Conservation (phyloP, 2,888 invertebrate species). For the Onchidella celtica region DNA sequence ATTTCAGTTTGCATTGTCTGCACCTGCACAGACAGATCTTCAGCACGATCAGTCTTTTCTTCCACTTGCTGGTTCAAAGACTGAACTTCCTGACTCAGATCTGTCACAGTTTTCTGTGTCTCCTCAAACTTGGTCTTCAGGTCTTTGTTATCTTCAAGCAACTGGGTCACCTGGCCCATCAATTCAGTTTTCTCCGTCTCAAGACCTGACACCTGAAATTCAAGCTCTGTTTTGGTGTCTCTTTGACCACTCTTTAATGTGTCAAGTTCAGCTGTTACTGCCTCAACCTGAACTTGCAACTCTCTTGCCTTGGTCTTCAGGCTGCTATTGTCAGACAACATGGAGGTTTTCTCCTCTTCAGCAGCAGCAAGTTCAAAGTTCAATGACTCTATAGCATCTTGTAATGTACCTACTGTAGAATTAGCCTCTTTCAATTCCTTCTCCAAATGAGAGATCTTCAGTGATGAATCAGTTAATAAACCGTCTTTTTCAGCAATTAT, state of each 20-base stretch:
- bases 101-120: background rate
- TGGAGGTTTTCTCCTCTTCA: conserved; percentile 57
- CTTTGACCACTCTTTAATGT: background rate
- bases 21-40: conserved; percentile 7
- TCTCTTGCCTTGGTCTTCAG: conserved; percentile 16
- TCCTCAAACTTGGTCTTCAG: conserved; percentile 3
- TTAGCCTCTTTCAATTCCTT: conserved; percentile 9
- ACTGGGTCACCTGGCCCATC: background rate
- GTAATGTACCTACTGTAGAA: conserved; percentile 59
- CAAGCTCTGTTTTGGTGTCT: background rate
- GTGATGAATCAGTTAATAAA: conserved; percentile 12
- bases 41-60: conserved; percentile 14
- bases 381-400: conserved; percentile 67
- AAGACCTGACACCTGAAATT: background rate
- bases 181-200: conserved; percentile 20
- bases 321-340: conserved; percentile 50
- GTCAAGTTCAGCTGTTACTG: conserved; percentile 1
- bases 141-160: conserved; percentile 9
- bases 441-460: conserved; percentile 17
- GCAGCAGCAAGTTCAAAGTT: conserved; percentile 64
- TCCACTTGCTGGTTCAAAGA: conserved; percentile 25
- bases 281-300: background rate
- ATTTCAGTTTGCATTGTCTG: background rate
- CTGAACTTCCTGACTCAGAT: background rate
- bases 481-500: conserved; percentile 24